Conservation (phyloP, 2,113 vertebrate species). For the Tragelaphus buxtoni region DNA sequence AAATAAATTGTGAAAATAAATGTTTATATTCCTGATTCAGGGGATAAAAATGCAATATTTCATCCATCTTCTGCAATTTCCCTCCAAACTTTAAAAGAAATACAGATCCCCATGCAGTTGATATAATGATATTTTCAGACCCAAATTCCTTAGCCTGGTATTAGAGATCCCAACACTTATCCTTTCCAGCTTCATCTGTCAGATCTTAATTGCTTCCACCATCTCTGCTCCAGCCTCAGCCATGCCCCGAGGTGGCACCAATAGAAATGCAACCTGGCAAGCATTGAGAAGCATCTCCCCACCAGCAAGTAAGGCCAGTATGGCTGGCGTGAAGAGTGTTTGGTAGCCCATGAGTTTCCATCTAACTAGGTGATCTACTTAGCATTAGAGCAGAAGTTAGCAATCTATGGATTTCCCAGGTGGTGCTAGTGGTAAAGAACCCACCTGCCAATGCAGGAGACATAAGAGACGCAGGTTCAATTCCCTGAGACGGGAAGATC, state of each 20-base stretch:
- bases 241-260: background rate
- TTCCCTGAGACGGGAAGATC: background rate
- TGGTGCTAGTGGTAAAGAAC: background rate
- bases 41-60: background rate
- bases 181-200: background rate
- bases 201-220: background rate
- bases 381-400: background rate
- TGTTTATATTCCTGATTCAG: background rate
- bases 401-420: background rate
- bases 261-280: background rate
- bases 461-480: background rate
- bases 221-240: background rate
- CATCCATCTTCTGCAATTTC: background rate
- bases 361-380: background rate
- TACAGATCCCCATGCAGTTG: background rate
- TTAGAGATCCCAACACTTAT: background rate
- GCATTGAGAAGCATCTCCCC: background rate
- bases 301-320: background rate
- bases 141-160: background rate
- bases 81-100: background rate
- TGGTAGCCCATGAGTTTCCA: background rate
- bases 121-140: background rate
- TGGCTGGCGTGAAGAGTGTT: background rate
- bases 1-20: conserved; percentile 22
- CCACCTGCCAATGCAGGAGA: background rate